Conservation (phyloP, 2,888 invertebrate genomes). For the Thumatha senex region DNA sequence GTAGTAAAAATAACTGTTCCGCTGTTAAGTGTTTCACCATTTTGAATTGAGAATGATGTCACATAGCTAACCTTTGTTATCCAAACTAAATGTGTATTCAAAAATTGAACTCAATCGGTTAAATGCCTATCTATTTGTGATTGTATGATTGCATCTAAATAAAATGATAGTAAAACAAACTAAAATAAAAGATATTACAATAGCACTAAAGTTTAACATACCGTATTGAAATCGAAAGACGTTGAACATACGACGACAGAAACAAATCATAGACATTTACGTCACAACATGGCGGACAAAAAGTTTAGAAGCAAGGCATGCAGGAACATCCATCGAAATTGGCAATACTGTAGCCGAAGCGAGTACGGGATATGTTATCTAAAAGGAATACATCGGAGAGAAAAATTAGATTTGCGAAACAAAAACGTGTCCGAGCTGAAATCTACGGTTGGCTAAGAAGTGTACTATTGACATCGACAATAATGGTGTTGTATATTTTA, state of each 20-base stretch:
- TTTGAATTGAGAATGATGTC: too few relatives aligned
- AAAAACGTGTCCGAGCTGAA: conserved; percentile 62
- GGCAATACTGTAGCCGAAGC: conserved; percentile 60
- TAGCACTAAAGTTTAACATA: too few relatives aligned
- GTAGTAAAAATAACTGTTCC: too few relatives aligned
- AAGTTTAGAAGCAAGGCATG: conserved; percentile 35
- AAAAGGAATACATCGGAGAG: conserved; percentile 67
- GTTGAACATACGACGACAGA: conserved; percentile 15
- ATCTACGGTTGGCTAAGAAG: conserved; percentile 40
- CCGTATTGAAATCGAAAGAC: conserved; percentile 1
- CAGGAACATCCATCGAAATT: conserved; percentile 54
- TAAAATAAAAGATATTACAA: too few relatives aligned
- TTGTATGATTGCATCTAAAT: too few relatives aligned
- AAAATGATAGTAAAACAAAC: too few relatives aligned
- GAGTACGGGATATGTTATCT: conserved; percentile 64
- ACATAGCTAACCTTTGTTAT: too few relatives aligned
- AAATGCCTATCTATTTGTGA: too few relatives aligned
- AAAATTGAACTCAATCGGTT: too few relatives aligned
- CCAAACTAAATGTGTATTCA: too few relatives aligned
- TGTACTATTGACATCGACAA: conserved; percentile 24
- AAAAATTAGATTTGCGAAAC: conserved; percentile 79
- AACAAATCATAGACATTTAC: conserved; percentile 26
- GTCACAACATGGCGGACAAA: conserved; percentile 29
- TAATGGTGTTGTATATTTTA: neutral
- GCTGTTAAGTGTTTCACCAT: too few relatives aligned